Evolutionary conservation across 1,140 invertebrate species (phyloP).

Genomic region (Pteromalus puparum): DNA sequence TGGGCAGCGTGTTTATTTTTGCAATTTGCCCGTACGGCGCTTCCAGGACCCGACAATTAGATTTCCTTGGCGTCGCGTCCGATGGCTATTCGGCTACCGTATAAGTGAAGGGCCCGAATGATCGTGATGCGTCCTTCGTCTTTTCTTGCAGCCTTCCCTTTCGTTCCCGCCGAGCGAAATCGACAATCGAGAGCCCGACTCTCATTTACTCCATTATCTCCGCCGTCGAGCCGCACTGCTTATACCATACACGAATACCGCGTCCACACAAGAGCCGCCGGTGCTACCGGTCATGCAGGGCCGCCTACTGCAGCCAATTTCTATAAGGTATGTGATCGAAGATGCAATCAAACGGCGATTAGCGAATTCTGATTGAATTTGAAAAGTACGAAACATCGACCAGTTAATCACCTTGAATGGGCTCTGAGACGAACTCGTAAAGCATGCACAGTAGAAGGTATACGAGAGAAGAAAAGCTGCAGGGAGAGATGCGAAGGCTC

Average conservation of each 20-base stretch:
- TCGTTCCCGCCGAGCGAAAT: constrained; percentile 35
- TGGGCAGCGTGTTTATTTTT: constrained; percentile 72
- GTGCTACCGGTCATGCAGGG: neutral
- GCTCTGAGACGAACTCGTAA: too few species aligned
- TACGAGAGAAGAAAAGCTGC: neutral
- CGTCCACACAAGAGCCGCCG: neutral
- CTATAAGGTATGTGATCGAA: neutral
- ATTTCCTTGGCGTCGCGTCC: constrained; percentile 66
- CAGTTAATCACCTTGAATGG: neutral
- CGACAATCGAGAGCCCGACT: constrained; percentile 38
- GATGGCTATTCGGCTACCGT: constrained; percentile 70
- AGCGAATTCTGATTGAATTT: neutral
- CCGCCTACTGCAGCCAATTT: neutral
- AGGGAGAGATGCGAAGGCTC: neutral
- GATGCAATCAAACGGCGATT: neutral
- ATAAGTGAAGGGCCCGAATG: constrained; percentile 68
- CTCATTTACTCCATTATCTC: constrained; percentile 43
- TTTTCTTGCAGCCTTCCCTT: constrained; percentile 21
- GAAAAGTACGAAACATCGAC: neutral
- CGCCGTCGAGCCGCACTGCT: neutral
- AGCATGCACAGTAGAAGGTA: neutral
- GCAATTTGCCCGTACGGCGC: constrained; percentile 68
- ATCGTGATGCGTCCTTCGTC: constrained; percentile 39
- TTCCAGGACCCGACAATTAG: constrained; percentile 73
- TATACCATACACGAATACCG: neutral